Conservation (phyloP, 2,797 vertebrate genomes). For the Thalassophryne amazonica region DNA sequence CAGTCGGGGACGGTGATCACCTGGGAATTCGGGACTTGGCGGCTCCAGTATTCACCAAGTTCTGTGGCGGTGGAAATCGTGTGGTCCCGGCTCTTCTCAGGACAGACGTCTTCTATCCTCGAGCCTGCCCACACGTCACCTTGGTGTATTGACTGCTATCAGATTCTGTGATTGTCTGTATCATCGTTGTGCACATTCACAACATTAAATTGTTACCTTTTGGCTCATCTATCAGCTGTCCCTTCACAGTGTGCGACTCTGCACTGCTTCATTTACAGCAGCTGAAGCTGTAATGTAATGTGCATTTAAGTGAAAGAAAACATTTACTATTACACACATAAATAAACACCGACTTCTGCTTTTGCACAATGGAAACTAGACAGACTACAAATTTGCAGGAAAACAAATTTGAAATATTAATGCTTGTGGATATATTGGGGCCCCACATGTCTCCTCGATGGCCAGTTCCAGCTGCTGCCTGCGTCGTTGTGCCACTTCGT, state of each 20-base stretch:
- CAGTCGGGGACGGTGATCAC: too few species aligned
- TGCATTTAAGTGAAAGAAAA: conserved; percentile 7
- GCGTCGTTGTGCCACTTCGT: conserved; percentile 46
- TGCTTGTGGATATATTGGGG: conserved; percentile 63
- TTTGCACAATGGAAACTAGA: conserved; percentile 26
- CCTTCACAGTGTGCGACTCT: background rate
- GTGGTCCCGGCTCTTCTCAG: too few species aligned
- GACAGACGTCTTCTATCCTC: too few species aligned
- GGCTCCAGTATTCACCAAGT: too few species aligned
- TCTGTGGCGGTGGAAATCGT: too few species aligned
- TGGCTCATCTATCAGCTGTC: background rate
- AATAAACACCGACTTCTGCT: conserved; percentile 6
- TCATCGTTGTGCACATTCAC: too few species aligned
- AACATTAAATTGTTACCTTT: too few species aligned
- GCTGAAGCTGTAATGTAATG: background rate
- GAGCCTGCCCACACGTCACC: too few species aligned
- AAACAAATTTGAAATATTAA: conserved; percentile 69
- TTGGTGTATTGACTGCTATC: too few species aligned
- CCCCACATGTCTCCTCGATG: conserved; percentile 58
- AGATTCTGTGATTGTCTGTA: too few species aligned
- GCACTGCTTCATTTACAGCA: background rate
- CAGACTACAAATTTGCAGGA: conserved; percentile 48
- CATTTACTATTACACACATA: conserved; percentile 10
- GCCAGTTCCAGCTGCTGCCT: conserved; percentile 53
- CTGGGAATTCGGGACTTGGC: too few species aligned